Conservation (phyloP, 2,888 invertebrate genomes). For the Listrodromus nycthemerus region DNA sequence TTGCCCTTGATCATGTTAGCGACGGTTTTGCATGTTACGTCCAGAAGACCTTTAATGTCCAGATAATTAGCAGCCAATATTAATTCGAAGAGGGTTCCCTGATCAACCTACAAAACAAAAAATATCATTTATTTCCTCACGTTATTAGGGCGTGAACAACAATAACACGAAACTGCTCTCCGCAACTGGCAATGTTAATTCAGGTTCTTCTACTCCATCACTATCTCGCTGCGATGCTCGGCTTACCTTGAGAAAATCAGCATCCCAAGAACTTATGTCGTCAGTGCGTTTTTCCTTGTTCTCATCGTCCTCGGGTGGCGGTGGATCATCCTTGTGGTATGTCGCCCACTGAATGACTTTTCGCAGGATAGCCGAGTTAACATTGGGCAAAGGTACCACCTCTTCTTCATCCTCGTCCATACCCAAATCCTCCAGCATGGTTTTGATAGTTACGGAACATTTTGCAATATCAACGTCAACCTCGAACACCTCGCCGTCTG, state of each 20-base stretch:
- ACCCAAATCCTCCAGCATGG: conserved; percentile 97
- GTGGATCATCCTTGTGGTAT: conserved; percentile 97
- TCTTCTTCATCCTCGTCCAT: conserved; percentile 97
- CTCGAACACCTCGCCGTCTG: conserved; percentile 97
- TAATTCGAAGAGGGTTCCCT: conserved; percentile 97
- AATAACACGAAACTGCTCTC: neutral
- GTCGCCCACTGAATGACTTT: conserved; percentile 98
- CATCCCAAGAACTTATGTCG: conserved; percentile 99
- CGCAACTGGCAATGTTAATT: neutral
- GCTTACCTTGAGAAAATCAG: conserved; percentile 95
- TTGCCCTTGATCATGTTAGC: conserved; percentile 99
- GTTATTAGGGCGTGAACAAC: neutral
- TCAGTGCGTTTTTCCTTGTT: conserved; percentile 99
- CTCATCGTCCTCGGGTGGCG: conserved; percentile 98
- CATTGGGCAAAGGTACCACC: conserved; percentile 98
- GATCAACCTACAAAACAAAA: conserved; percentile 89
- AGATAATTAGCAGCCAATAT: conserved; percentile 99
- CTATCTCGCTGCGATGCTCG: neutral
- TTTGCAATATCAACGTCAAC: conserved; percentile 99
- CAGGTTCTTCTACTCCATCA: neutral
- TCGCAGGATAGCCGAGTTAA: conserved; percentile 97
- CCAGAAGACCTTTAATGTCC: conserved; percentile 97
- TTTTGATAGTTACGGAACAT: conserved; percentile 99
- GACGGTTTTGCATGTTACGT: conserved; percentile 99
- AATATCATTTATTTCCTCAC: neutral